Conservation (phyloP, 2,797 vertebrate genomes). For the Diplodus sargus region DNA sequence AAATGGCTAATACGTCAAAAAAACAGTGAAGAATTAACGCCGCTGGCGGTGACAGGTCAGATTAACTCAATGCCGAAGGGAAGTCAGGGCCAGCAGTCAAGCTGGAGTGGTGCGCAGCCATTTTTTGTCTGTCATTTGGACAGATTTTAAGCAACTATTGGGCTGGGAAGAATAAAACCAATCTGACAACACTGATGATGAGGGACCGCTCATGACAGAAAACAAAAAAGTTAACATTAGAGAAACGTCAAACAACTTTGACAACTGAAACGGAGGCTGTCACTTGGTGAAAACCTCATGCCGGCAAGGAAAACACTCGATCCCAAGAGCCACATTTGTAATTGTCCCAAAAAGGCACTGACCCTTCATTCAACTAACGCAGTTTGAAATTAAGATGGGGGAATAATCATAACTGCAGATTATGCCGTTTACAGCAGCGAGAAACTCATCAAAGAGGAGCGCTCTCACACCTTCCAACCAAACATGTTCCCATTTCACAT, state of each 20-base stretch:
- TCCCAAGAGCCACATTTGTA: background rate
- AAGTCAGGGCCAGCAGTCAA: too few species aligned
- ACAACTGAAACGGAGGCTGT: background rate
- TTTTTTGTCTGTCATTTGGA: too few species aligned
- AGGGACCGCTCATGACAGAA: background rate
- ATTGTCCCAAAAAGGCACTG: background rate
- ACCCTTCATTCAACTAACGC: background rate
- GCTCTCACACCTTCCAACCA: constrained; percentile 3
- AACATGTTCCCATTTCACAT: constrained; percentile 30
- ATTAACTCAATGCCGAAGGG: too few species aligned
- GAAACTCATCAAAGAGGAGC: constrained; percentile 16
- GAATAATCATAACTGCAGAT: constrained; percentile 1
- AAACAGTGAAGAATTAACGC: too few species aligned
- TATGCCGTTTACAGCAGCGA: constrained; percentile 23
- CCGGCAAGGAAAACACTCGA: background rate
- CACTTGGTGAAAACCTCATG: background rate
- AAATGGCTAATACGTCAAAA: too few species aligned
- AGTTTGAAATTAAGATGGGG: constrained; percentile 9
- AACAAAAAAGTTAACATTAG: constrained; percentile 4
- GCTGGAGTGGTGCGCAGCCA: too few species aligned
- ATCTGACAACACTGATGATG: too few species aligned
- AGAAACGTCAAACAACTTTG: background rate
- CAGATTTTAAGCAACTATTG: too few species aligned
- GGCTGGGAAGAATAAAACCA: too few species aligned
- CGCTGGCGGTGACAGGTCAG: too few species aligned